A percentile compares a stretch with the other conserved stretches of the same genome.
phyloP scores from a whole-genome alignment of 2,888 invertebrate genomes.

The Galeopsomyia nigrocyanea region DNA sequence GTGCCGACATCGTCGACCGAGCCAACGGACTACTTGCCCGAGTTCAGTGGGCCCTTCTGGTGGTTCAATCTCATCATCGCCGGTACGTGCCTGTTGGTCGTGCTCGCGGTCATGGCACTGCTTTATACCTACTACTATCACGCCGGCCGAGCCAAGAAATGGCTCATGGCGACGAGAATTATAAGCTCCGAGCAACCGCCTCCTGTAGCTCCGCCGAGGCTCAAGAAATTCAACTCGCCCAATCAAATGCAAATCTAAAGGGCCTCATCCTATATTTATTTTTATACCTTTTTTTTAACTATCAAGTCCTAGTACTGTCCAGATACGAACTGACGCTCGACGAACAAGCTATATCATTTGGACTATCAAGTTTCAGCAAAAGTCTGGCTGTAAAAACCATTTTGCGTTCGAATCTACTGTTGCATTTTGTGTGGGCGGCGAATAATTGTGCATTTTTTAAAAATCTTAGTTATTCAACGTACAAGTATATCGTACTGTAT shows the following conservation, averaged over 20 bases:
- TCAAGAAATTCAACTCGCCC: slow-evolving; percentile 55
- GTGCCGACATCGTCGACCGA: slow-evolving; percentile 68
- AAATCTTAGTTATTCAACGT: not conserved
- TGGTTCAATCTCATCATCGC: slow-evolving; percentile 71
- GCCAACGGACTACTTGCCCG: slow-evolving; percentile 71
- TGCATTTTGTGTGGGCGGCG: not conserved
- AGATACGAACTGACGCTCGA: too few species aligned
- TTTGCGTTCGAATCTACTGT: not conserved
- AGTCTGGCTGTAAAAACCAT: slow-evolving; percentile 18
- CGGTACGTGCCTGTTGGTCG: slow-evolving; percentile 77
- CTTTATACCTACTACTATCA: slow-evolving; percentile 84
- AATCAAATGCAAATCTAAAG: slow-evolving; percentile 44
- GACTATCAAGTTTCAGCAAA: not conserved
- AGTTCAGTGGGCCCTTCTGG: slow-evolving; percentile 57
- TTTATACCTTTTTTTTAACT: not conserved
- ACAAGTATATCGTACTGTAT: slow-evolving; percentile 38
- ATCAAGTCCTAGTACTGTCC: too few species aligned
- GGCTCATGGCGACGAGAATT: slow-evolving; percentile 70
- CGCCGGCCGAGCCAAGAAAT: slow-evolving; percentile 77
- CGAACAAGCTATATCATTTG: too few species aligned
- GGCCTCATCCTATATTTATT: slow-evolving; percentile 5
- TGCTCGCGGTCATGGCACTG: slow-evolving; percentile 76
- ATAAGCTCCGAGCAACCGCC: slow-evolving; percentile 55
- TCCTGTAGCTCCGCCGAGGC: slow-evolving; percentile 65
- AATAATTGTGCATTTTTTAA: slow-evolving; percentile 26